Conservation (phyloP, 2,888 invertebrate species). For the Anagyrus pseudococci region DNA sequence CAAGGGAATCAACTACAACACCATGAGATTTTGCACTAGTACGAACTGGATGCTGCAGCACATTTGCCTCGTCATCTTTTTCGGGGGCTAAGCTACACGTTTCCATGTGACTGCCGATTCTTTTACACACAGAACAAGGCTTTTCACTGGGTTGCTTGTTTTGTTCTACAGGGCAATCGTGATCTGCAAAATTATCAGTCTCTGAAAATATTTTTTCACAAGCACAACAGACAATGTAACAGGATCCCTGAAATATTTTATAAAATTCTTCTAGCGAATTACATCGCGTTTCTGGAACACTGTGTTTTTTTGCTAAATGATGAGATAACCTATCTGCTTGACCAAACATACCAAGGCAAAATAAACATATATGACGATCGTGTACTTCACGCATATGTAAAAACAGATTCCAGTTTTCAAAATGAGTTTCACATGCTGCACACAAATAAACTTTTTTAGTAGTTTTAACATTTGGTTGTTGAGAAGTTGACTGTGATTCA, state of each 20-base stretch:
- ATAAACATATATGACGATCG: constrained; percentile 81
- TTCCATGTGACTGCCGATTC: constrained; percentile 49
- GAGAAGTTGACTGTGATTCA: constrained; percentile 7
- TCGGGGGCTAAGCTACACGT: constrained; percentile 50
- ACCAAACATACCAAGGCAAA: constrained; percentile 84
- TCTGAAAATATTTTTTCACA: constrained; percentile 82
- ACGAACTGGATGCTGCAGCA: not conserved
- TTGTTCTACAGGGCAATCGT: constrained; percentile 66
- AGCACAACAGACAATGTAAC: constrained; percentile 80
- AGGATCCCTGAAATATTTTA: constrained; percentile 70
- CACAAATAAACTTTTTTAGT: constrained; percentile 83
- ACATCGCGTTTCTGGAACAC: constrained; percentile 75
- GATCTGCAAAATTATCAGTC: constrained; percentile 77
- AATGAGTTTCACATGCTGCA: constrained; percentile 82
- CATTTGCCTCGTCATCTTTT: constrained; percentile 14
- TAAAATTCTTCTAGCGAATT: constrained; percentile 73
- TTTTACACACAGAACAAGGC: constrained; percentile 55
- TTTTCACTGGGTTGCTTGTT: constrained; percentile 43
- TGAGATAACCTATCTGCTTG: constrained; percentile 79
- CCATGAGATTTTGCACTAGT: constrained; percentile 7
- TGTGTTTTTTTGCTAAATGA: constrained; percentile 81
- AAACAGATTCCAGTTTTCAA: constrained; percentile 87
- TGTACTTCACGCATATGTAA: constrained; percentile 85
- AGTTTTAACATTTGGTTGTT: constrained; percentile 66
- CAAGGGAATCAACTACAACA: constrained; percentile 10